Base-by-base conservation (phyloP, 2,797 vertebrate genomes). In the Acipenser ruthenus region DNA sequence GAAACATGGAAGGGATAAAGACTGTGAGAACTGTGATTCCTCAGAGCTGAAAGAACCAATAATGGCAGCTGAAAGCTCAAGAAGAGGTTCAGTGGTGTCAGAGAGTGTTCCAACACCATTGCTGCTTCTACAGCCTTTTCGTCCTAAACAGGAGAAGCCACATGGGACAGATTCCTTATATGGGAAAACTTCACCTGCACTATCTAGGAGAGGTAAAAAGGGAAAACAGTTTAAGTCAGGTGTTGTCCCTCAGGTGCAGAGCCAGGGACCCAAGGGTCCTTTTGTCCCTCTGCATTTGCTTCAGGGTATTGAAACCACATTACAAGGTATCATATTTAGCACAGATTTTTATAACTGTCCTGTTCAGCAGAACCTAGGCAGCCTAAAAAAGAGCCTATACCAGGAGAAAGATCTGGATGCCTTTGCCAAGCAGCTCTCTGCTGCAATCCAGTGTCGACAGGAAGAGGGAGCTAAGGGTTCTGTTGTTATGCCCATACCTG, bases 321-420 rank as follows among this genome's bases (percentile, higher is more conserved):
- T 80, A 6, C 6, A 62, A 0, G 75, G 78, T 10, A 62, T 89
- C 5, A 70, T 85, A 2, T 94, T 85, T 70, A 82, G 87, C 65
- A 83, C 85, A 69, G 82, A 89, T 12, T 67, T 84, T 18, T 67
- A 68, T 12, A 66, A 66, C 8, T 67, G 13, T 56, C 8, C 11
- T 12, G 66, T 72, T 66, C 73, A 69, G 12, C 70, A 69, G 10
- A 7, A 59, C 37, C 37, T 37, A 37, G 37, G 37, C 50, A 73
- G 10, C 23, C 71, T 78, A 49, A 77, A 71, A 64, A 48, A 49
- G 49, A 64, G 48, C 55, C 66, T 58, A 7, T 94, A 93, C 75
- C 74, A 79, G 66, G 75, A 86, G 72, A 79, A 75, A 72, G 71
- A 82, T 47, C 69, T 85, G 72, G 75, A 79, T 9, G 53, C 7